A percentile compares a stretch with the other conserved stretches of the same genome.
Evolutionary conservation across 2,888 invertebrate species (phyloP).

Genomic region (Acanthococcus lagerstroemiae): DNA sequence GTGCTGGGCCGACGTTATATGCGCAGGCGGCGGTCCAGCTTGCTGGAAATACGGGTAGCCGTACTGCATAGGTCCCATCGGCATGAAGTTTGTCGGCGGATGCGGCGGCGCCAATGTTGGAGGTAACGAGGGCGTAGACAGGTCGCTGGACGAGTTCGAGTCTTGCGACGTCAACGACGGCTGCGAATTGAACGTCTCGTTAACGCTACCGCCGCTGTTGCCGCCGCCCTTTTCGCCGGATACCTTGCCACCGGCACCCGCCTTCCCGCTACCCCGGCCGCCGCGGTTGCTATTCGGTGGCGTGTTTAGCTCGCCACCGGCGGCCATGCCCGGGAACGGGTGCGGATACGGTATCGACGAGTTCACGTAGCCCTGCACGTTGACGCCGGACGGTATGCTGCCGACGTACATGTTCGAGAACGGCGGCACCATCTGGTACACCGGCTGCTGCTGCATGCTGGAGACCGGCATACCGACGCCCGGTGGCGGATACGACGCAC

Average conservation of each 20-base stretch:
- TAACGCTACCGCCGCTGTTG: not conserved
- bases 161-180: not conserved
- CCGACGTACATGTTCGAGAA: conserved; percentile 15
- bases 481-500: conserved; percentile 5
- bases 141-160: not conserved
- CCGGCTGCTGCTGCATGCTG: conserved; percentile 15
- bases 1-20: conserved; percentile 23
- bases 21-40: conserved; percentile 7
- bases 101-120: conserved; percentile 10
- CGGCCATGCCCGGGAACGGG: not conserved
- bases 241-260: not conserved
- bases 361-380: conserved; percentile 9
- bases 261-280: not conserved
- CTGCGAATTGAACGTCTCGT: not conserved
- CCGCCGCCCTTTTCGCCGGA: not conserved
- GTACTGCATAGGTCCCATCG: conserved; percentile 13
- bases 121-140: conserved; percentile 1
- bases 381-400: conserved; percentile 11
- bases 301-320: not conserved
- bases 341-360: conserved; percentile 19
- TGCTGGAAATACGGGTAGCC: conserved; percentile 25
- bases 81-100: conserved; percentile 8
- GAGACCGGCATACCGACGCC: conserved; percentile 6
- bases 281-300: not conserved
- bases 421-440: conserved; percentile 23